Evolutionary conservation across 2,797 vertebrate genomes (phyloP).

Genomic region (Chelon labrosus): DNA sequence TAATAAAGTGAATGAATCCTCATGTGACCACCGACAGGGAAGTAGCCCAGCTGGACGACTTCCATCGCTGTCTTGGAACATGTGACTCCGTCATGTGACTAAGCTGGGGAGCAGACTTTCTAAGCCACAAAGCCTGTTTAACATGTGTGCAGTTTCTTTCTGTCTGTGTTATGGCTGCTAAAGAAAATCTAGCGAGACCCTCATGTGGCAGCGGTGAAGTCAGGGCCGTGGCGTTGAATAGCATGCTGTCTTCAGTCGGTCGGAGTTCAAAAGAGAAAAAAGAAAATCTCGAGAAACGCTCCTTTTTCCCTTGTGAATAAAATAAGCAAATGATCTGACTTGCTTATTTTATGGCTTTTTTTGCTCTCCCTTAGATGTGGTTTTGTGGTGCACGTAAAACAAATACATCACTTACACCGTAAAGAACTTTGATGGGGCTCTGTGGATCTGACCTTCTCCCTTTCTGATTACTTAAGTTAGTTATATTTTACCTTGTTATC

Average conservation of each 20-base stretch:
- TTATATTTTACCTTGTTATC: neutral
- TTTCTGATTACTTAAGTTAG: neutral
- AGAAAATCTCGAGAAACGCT: conserved; percentile 31
- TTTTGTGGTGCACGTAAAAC: neutral
- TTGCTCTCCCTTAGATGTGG: neutral
- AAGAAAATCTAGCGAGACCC: conserved; percentile 17
- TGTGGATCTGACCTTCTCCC: neutral
- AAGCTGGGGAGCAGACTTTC: conserved; percentile 37
- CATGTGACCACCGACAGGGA: conserved; percentile 78
- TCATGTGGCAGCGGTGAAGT: conserved; percentile 29
- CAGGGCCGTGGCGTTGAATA: conserved; percentile 23
- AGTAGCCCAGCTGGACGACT: conserved; percentile 63
- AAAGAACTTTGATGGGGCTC: neutral
- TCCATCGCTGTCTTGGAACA: conserved; percentile 64
- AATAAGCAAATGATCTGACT: too few relatives aligned
- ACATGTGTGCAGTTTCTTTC: conserved; percentile 55
- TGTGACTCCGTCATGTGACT: conserved; percentile 76
- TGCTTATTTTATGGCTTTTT: neutral
- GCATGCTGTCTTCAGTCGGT: conserved; percentile 40
- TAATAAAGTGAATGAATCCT: conserved; percentile 68
- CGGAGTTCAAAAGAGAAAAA: conserved; percentile 30
- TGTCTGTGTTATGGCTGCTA: conserved; percentile 28
- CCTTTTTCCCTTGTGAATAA: conserved; percentile 26
- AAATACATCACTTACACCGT: neutral
- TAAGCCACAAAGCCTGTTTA: conserved; percentile 50